Evolutionary conservation across 2,113 vertebrate genomes (phyloP), one percentile per base, ranked within the genome.

Genomic region (Beaufortia kweichowensis): DNA sequence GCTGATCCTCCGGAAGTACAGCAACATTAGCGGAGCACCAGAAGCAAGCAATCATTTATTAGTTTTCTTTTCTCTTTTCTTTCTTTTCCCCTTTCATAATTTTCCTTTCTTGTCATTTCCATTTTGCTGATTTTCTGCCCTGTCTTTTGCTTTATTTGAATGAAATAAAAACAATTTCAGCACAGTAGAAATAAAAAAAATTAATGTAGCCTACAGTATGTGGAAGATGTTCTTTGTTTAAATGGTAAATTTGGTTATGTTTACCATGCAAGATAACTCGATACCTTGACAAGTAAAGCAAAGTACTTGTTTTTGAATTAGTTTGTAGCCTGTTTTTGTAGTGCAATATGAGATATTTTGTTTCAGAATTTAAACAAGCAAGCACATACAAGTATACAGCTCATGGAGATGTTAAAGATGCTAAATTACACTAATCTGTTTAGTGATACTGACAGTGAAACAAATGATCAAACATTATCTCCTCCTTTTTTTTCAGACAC

Each of bases 391-490:
- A 48, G 26, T n/a, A n/a, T n/a, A 74, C 43, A 61, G 71, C 56
- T 74, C 61, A 55, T 48, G 63, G 41, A 31, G 35, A 29, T 11
- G 35, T 60, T 5, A 74, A 66, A 53, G 53, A 10, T n/a, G n/a
- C n/a, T 67, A 15, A 46, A 28, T 61, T 48, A 17, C 35, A 7
- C 3, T 24, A 33, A 29, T 59, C 28, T 63, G 26, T 43, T 72
- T 15, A 15, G 57, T 28, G 6, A 43, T 39, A 23, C 31, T 73
- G 69, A 63, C 57, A 31, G 48, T 6, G 35, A 77, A 61, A 59
- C 23, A 78, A 81, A 53, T 62, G 24, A 5, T n/a, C 24, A 6
- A 68, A 55, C 35, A 61, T 74, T 28, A 35, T 56, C 28, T 77
- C 4, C n/a, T 64, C 15, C 10, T 19, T 3, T 48, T 48, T n/a